Evolutionary conservation across 2,888 invertebrate genomes (phyloP).

Genomic region (Hylaea fasciaria): DNA sequence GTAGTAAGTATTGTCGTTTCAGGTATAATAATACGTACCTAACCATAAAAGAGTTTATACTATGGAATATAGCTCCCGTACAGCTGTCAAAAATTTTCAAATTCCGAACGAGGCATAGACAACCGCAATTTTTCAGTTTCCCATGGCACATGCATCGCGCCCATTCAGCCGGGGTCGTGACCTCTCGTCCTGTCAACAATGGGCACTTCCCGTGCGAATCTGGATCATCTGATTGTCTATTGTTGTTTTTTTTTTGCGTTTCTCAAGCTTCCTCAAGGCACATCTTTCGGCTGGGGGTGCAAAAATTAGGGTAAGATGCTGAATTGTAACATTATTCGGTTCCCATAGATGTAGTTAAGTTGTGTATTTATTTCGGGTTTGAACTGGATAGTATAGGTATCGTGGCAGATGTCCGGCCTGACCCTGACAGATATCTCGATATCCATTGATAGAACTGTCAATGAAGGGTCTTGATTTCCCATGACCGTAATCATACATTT

Average conservation of each 20-base stretch:
- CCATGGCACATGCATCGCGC: slow-evolving; percentile 39
- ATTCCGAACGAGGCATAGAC: slow-evolving; percentile 39
- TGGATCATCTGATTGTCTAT: slow-evolving; percentile 74
- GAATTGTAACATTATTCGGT: slow-evolving; percentile 29
- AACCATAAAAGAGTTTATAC: too few relatives aligned
- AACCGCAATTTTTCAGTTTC: slow-evolving; percentile 35
- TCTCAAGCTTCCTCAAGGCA: slow-evolving; percentile 59
- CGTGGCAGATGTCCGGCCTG: slow-evolving; percentile 26
- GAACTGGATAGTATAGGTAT: not conserved
- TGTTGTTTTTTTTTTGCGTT: slow-evolving; percentile 61
- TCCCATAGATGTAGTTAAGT: slow-evolving; percentile 20
- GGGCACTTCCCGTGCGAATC: slow-evolving; percentile 69
- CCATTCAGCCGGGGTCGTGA: slow-evolving; percentile 59
- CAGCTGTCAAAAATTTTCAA: slow-evolving; percentile 43
- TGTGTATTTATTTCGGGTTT: slow-evolving; percentile 4
- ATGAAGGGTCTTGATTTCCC: slow-evolving; percentile 5
- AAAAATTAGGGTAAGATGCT: slow-evolving; percentile 44
- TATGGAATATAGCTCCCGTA: slow-evolving; percentile 1
- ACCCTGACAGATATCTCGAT: too few relatives aligned
- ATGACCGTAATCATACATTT: too few relatives aligned
- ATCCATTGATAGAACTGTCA: not conserved
- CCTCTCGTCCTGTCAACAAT: slow-evolving; percentile 47
- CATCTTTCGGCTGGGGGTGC: slow-evolving; percentile 43
- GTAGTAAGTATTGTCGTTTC: too few relatives aligned
- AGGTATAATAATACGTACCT: too few relatives aligned